Evolutionary conservation across 2,113 vertebrate species (phyloP).

Genomic region (Campylomormyrus tamandua): DNA sequence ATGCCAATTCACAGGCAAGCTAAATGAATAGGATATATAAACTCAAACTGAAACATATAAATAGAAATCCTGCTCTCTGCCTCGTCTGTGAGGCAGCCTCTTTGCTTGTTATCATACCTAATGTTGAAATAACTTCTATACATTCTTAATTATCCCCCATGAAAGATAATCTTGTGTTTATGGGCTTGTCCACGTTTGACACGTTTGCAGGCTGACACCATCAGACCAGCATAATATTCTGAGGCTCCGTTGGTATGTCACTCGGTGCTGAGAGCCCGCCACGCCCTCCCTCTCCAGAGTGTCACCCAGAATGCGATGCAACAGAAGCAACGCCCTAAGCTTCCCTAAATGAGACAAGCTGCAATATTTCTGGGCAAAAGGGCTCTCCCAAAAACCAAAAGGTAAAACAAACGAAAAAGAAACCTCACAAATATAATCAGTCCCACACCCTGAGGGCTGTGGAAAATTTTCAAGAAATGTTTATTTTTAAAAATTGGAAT

Average conservation of each 20-base stretch:
- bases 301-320: background rate
- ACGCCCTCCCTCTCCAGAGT: background rate
- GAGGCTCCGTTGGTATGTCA: background rate
- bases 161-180: background rate
- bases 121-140: too few species aligned
- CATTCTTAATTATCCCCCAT: background rate
- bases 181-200: background rate
- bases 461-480: background rate
- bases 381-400: background rate
- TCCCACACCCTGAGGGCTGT: background rate
- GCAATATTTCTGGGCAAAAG: background rate
- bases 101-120: background rate
- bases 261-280: background rate
- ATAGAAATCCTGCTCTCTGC: background rate
- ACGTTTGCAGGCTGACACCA: background rate
- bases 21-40: background rate
- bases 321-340: background rate
- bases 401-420: background rate
- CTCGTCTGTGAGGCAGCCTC: background rate
- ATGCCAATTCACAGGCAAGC: background rate
- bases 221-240: background rate
- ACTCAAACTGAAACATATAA: background rate
- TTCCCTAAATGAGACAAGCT: background rate
- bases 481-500: conserved; percentile 16
- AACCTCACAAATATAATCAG: background rate